Evolutionary conservation across 1,140 invertebrate genomes (phyloP).

Genomic region (Chymomyza costata): DNA sequence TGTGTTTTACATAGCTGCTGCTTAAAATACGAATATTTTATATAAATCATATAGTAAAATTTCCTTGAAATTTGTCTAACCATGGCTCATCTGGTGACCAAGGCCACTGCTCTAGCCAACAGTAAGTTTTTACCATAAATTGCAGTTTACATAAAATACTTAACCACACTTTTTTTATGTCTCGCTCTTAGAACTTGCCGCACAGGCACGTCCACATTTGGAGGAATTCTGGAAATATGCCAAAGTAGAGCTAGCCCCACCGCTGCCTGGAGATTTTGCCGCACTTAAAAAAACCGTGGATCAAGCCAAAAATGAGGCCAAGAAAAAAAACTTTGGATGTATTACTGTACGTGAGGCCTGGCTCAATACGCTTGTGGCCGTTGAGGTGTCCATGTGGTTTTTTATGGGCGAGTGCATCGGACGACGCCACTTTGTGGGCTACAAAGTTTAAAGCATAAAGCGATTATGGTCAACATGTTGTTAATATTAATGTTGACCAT

Average conservation of each 20-base stretch:
- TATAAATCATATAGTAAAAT: no score
- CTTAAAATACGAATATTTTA: no score
- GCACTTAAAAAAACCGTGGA: constrained; percentile 84
- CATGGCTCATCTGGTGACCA: constrained; percentile 44
- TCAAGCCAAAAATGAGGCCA: constrained; percentile 81
- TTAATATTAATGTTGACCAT: no score
- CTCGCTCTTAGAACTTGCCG: constrained; percentile 78
- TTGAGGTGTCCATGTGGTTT: constrained; percentile 96
- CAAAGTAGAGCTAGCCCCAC: constrained; percentile 93
- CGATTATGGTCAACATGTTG: no score
- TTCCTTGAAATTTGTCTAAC: no score
- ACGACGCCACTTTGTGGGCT: constrained; percentile 91
- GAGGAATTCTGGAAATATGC: constrained; percentile 90
- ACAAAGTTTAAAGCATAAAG: constrained; percentile 89
- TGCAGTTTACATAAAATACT: no score
- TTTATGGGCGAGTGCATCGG: constrained; percentile 98
- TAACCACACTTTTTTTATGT: no score
- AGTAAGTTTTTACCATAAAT: constrained; percentile 47
- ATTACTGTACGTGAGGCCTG: constrained; percentile 90
- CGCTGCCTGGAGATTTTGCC: constrained; percentile 87
- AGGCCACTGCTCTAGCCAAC: constrained; percentile 38
- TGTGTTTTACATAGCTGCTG: no score
- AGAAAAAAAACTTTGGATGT: constrained; percentile 85
- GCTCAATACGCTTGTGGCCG: constrained; percentile 89
- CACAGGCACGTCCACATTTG: constrained; percentile 82